A percentile compares a stretch with the other conserved stretches of the same genome.
Conservation (phyloP, 2,888 invertebrate genomes). For the Mythimna vitellina region DNA sequence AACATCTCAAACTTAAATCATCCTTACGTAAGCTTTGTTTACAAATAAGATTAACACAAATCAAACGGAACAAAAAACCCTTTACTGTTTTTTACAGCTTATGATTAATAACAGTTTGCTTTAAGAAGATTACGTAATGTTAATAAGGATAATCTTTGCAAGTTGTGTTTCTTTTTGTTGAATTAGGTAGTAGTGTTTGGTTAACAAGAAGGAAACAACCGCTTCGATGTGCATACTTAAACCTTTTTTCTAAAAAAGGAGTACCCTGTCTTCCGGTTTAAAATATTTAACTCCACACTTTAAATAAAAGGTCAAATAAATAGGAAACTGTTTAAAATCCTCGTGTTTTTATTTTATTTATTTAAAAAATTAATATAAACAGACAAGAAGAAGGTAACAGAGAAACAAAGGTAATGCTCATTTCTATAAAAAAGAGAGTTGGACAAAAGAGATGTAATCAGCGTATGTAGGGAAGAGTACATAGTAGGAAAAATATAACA, state of each 20-base stretch:
- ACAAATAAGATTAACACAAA: conserved; percentile 19
- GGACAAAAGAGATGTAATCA: too few species aligned
- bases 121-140: conserved; percentile 41
- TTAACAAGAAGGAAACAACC: conserved; percentile 13
- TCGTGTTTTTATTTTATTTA: neutral
- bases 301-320: conserved; percentile 5
- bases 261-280: neutral
- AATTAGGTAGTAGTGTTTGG: neutral
- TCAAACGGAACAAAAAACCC: conserved; percentile 12
- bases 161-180: conserved; percentile 33
- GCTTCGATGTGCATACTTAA: conserved; percentile 3
- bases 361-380: neutral
- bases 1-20: conserved; percentile 29
- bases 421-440: too few species aligned
- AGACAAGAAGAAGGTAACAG: too few species aligned
- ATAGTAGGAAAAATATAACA: too few species aligned
- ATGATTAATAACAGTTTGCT: conserved; percentile 30
- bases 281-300: neutral
- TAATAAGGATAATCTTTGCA: conserved; percentile 36
- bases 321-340: neutral
- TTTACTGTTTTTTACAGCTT: conserved; percentile 1
- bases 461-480: too few species aligned
- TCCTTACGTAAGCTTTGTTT: conserved; percentile 38
- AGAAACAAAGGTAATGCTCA: too few species aligned
- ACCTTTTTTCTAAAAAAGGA: too few species aligned